Evolutionary conservation across 2,113 vertebrate species (phyloP).

Genomic region (Alaudala cheleensis): DNA sequence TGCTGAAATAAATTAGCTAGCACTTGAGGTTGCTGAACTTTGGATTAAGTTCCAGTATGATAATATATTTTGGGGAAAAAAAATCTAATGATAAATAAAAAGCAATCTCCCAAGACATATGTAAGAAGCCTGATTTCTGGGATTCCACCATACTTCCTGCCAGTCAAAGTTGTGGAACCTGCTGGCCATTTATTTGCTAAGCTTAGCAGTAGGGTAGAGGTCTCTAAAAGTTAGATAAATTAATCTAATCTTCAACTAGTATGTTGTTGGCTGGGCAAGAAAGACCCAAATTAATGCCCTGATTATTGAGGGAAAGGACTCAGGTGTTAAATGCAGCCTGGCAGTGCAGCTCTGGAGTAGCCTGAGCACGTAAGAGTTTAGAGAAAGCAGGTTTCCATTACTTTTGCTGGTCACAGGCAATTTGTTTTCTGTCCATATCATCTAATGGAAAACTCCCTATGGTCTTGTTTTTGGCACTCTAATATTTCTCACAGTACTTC

Average conservation of each 20-base stretch:
- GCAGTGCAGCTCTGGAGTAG: neutral
- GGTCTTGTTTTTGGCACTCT: neutral
- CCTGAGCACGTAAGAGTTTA: neutral
- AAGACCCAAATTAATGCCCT: neutral
- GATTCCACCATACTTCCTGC: neutral
- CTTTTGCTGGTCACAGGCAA: neutral
- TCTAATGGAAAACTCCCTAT: neutral
- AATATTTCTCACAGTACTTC: neutral
- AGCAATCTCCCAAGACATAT: neutral
- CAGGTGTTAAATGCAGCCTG: neutral
- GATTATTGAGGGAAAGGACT: neutral
- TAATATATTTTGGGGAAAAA: neutral
- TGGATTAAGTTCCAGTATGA: neutral
- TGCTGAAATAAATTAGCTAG: neutral
- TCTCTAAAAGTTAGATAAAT: neutral
- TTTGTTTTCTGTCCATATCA: neutral
- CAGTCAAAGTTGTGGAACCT: neutral
- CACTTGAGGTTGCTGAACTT: neutral
- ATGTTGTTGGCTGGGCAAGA: neutral
- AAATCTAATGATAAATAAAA: neutral
- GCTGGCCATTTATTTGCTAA: neutral
- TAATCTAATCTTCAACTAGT: conserved; percentile 1
- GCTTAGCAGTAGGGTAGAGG: neutral
- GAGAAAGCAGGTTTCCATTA: neutral
- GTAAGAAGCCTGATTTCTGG: neutral